Percentiles rank a stretch among this genome's conserved stretches.
phyloP scores from a whole-genome alignment of 2,113 vertebrate species.

The Dipodomys stephensi region DNA sequence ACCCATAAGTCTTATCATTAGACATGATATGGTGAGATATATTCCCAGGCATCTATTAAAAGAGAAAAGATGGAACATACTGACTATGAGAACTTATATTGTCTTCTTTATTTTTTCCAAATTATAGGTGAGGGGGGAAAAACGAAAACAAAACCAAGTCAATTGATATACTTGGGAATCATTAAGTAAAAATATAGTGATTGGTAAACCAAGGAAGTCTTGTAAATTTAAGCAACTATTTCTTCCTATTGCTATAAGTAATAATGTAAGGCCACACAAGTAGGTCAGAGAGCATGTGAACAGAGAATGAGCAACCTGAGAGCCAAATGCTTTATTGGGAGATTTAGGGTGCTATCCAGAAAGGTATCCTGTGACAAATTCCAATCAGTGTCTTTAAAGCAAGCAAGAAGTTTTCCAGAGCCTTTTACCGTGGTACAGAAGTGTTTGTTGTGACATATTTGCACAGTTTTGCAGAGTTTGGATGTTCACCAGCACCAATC shows the following conservation, averaged over 20 bases:
- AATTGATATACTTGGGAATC: neutral
- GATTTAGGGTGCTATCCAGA: neutral
- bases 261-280: neutral
- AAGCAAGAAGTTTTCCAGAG: neutral
- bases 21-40: neutral
- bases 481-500: neutral
- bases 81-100: neutral
- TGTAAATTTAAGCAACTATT: neutral
- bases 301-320: no score
- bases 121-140: neutral
- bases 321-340: no score
- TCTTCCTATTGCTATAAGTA: neutral
- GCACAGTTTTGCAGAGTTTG: fast-evolving
- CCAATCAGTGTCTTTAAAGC: neutral
- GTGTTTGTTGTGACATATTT: neutral
- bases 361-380: neutral
- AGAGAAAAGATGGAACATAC: neutral
- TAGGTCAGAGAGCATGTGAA: neutral
- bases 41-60: neutral
- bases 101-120: neutral
- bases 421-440: neutral
- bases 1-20: neutral
- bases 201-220: neutral
- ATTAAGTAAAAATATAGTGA: neutral
- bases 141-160: neutral